Evolutionary conservation across 37 sponge, comb jelly and placozoan genomes (phyloP).

Genomic region (Chondrilla cf. caribensis): DNA sequence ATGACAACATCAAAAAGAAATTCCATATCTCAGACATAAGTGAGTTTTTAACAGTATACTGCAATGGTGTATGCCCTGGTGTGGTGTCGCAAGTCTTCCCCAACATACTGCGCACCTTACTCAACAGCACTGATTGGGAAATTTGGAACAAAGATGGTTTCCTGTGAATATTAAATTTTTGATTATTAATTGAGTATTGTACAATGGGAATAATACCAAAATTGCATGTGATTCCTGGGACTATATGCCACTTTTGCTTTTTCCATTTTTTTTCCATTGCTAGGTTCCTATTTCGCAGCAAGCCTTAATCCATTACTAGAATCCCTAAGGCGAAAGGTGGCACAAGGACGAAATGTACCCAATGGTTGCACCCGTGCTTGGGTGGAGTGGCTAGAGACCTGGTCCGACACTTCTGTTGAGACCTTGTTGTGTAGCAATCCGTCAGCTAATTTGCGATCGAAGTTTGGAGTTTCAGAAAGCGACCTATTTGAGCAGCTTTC

Average conservation of each 20-base stretch:
- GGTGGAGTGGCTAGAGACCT: constrained; percentile 26
- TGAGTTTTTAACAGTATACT: no score
- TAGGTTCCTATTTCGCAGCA: constrained; percentile 26
- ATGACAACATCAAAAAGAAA: background rate
- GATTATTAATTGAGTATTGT: background rate
- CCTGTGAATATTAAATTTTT: no score
- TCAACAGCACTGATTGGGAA: no score
- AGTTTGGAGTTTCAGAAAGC: background rate
- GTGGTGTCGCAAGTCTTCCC: no score
- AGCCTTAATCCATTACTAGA: background rate
- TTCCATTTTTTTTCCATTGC: background rate
- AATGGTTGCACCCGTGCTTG: constrained; percentile 7
- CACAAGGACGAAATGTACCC: background rate
- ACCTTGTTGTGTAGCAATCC: constrained; percentile 27
- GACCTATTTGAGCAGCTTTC: background rate
- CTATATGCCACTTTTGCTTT: no score
- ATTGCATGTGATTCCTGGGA: no score
- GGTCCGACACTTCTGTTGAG: constrained; percentile 27
- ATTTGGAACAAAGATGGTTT: no score
- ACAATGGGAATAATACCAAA: no score
- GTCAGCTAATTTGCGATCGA: background rate
- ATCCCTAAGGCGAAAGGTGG: background rate
- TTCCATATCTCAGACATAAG: no score
- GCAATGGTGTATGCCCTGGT: no score
- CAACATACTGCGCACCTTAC: no score